Base-by-base conservation (phyloP, 1,140 invertebrate species). In the Onthophagus taurus region DNA sequence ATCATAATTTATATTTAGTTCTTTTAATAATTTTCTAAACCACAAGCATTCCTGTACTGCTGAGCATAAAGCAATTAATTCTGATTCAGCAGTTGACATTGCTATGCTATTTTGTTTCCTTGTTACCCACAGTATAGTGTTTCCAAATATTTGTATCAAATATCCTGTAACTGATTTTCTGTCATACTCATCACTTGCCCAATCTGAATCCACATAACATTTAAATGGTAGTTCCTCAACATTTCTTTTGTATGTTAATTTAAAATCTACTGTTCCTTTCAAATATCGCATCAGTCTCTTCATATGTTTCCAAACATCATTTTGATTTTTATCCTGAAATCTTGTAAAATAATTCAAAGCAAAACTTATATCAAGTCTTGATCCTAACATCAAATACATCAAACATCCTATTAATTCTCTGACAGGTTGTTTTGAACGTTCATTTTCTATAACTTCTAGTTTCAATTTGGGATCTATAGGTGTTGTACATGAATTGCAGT, bases 11-110 rank as follows among this genome's bases (percentile, higher is more conserved):
- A 30, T 9, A 43, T 50, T 47, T 12, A 66, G 34, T 42, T 60
- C 49, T 23, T 20, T 23, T 13, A 63, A 43, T 12, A 61, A 18
- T 36, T 51, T 53, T 35, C 43, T 44, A 4, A 60, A 21, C 57
- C 58, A 61, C 11, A 53, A 18, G 12, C 44, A 49, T 34, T 54
- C 45, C 6, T 34, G 42, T 29, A 51, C 48, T 14, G 51, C 48
- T n/a, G 16, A 24, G 17, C 37, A 43, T 13, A 53, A 26, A 37
- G 51, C 39, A 12, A 55, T 44, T 26, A 54, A 54, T 31, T 57
- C 57, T 76, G 80, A 60, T 81, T 83, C 51, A 72, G 51, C 53
- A 8, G 36, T 43, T 31, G 50, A 57, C 20, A 52, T 24, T 9
- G 44, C 21, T 3, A 50, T 43, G 39, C 43, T 41, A 19, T 33